Evolutionary conservation across 2,888 invertebrate species (phyloP), one percentile per base, ranked within the genome.

Genomic region (Noctua fimbriata): DNA sequence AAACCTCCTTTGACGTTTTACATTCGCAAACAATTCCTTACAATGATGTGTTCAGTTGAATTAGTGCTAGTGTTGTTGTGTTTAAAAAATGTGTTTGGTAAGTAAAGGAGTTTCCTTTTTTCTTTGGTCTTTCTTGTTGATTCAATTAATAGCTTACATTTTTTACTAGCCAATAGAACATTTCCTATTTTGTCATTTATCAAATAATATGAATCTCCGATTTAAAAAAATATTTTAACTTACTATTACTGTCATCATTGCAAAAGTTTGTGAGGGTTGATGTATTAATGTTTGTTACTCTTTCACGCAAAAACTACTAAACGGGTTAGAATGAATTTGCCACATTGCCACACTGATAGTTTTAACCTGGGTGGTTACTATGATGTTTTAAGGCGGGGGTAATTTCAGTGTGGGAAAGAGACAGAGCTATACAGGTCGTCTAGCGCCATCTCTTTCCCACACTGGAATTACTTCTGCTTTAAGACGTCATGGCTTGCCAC

Each of bases 11-110:
- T 44, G 12, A 10, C 12, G 10, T 21, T 52, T 16, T 9, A 36
- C 52, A 78, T 65, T 70, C 16, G 21, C 44, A 24, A 55, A 24
- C 24, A 9, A 44, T 66, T 5, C 12, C n/a, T 47, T 16, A 10
- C 24, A 0, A 81, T 14, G 21, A 76, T 76, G 76, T 72, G 65
- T 70, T 73, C 47, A 55, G 44, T 60, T 6, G 18, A 36, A 21
- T 18, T 44, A 60, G 6, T 78, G 32, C 49, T 72, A 21, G 21
- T 83, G 28, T 47, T 82, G 1, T 2, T 82, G 18, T 76, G 18
- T 67, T 71, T 71, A 0, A 66, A 47, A 52, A 71, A 41, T 69
- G 71, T 55, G 2, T 65, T 55, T 18, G 49, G 81, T 81, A 70
- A 82, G 82, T 69, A 16, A 24, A 36, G 4, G 2, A 32, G 18